Evolutionary conservation across 2,113 vertebrate species (phyloP).

Genomic region (Ia io): DNA sequence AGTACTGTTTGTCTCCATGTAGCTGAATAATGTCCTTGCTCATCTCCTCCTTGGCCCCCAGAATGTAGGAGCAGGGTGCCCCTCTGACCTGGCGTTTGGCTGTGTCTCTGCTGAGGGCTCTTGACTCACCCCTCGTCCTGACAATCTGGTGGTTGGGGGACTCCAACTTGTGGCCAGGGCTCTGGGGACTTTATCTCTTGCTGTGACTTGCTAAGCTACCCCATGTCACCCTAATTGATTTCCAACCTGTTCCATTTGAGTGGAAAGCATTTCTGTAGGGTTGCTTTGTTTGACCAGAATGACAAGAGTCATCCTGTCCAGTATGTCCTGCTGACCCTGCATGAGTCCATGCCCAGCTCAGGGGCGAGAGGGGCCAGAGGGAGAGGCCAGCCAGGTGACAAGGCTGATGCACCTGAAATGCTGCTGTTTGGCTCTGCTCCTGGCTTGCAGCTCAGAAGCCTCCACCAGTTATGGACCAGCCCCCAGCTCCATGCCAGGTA

Average conservation of each 20-base stretch:
- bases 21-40: neutral
- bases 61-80: neutral
- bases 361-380: neutral
- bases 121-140: neutral
- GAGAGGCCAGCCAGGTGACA: neutral
- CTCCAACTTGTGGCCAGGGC: neutral
- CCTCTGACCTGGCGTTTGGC: neutral
- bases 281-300: neutral
- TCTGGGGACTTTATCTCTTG: neutral
- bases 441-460: neutral
- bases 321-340: accelerated
- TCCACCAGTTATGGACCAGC: neutral
- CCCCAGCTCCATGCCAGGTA: accelerated
- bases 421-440: neutral
- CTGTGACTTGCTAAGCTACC: neutral
- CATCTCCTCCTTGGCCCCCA: neutral
- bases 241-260: neutral
- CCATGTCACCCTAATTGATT: neutral
- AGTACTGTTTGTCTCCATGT: accelerated
- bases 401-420: neutral
- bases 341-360: neutral
- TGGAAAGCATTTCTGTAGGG: neutral
- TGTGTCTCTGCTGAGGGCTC: neutral
- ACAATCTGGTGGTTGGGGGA: neutral
- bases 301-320: neutral